phyloP scores from a whole-genome alignment of 2,797 vertebrate genomes.

The Schizopygopsis pylzovi region DNA sequence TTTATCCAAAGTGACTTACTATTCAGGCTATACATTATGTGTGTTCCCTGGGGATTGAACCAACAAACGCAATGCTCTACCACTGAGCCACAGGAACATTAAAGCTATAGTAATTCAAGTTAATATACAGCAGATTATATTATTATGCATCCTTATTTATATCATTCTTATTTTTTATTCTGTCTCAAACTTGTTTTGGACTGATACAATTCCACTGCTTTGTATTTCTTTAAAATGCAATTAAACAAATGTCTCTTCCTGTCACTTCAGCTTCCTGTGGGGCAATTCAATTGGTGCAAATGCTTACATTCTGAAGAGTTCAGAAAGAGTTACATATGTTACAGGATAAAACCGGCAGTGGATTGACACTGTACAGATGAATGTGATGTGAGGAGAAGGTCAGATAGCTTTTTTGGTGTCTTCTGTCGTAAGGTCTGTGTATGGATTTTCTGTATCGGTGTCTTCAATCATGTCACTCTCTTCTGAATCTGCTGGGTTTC shows the following conservation, averaged over 20 bases:
- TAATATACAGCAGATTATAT: too few relatives aligned
- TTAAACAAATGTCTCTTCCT: too few relatives aligned
- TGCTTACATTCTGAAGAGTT: background rate
- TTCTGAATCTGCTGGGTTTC: background rate
- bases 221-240: background rate
- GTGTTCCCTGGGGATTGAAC: too few relatives aligned
- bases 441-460: slow-evolving; percentile 23
- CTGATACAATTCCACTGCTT: background rate
- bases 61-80: too few relatives aligned
- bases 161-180: too few relatives aligned
- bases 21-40: too few relatives aligned
- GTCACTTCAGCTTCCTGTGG: too few relatives aligned
- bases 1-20: too few relatives aligned
- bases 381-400: background rate
- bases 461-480: accelerated
- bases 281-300: background rate
- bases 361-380: background rate
- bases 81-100: too few relatives aligned
- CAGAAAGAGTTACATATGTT: background rate
- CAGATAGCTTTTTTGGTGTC: background rate
- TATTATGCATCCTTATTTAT: too few relatives aligned
- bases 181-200: too few relatives aligned
- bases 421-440: background rate
- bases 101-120: too few relatives aligned
- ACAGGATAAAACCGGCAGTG: background rate